Evolutionary conservation across 2,888 invertebrate genomes (phyloP), one percentile per base, ranked within the genome.

Genomic region (Lasioglossum lativentre): DNA sequence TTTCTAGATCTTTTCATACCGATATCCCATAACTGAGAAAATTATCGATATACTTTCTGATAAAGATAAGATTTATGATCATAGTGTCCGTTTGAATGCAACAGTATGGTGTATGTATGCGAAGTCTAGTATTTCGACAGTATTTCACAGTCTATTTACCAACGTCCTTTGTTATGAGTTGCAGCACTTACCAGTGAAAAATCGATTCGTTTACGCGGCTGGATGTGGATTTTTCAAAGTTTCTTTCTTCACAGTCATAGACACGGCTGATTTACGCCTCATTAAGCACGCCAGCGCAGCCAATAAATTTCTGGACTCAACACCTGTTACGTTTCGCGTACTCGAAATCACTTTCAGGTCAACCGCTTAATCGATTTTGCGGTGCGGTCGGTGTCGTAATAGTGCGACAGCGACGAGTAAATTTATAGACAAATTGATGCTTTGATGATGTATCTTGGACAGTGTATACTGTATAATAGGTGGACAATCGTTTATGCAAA

Each of bases 271-370:
- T 85, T 87, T 77, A 52, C 68, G 74, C 38, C 71, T 83, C 83
- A 38, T 80, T 83, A 76, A 78, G 27, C 63, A 27, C 30, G 19
- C 14, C 73, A 27, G 14, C 52, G 45, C 45, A 75, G 23, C 38
- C 73, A 23, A 76, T 76, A 78, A 78, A 83, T 81, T 74, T 34
- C 66, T 70, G 23, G 14, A 10, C 68, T 73, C 40, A 70, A 73
- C 79, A 80, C 76, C 76, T 80, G 83, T 76, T 66, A 82, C 82
- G 74, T 78, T 74, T 73, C 66, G 19, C 75, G 75, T 59, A 71
- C 59, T 77, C 66, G 66, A 78, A 81, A 81, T 72, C 27, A 56
- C 30, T 81, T 77, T 40, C 80, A 42, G 71, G 52, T 70, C 52
- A 59, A 70, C 42, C 79, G 47, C 27, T 73, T 40, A 79, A 82